These are phyloP conservation scores for Corvus cornix DNA, from an alignment of 2,113 vertebrate genomes.

Conservation along the genomic window DNA sequence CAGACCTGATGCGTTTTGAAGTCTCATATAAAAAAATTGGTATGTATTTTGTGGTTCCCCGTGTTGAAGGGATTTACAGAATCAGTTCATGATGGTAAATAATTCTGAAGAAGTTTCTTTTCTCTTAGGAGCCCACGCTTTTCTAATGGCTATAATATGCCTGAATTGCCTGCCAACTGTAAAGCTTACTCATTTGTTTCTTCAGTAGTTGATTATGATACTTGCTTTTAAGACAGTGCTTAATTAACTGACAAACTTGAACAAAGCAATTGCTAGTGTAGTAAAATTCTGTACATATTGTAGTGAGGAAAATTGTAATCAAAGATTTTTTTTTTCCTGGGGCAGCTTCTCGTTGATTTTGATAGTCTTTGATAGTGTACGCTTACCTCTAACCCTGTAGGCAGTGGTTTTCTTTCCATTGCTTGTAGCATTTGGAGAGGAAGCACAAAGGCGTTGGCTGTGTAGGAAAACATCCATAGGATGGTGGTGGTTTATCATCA, in stretches of 20 bases:
- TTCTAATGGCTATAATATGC: neutral
- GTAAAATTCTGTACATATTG: neutral
- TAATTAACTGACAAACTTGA: neutral
- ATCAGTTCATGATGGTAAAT: neutral
- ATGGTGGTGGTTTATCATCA: neutral
- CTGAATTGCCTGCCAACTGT: neutral
- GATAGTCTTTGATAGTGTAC: neutral
- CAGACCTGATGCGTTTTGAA: neutral
- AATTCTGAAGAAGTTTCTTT: neutral
- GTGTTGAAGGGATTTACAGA: neutral
- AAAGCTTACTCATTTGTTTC: neutral
- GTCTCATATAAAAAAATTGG: neutral
- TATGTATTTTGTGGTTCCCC: neutral
- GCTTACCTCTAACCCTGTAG: neutral
- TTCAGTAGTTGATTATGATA: neutral
- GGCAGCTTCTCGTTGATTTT: neutral
- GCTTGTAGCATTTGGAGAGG: neutral
- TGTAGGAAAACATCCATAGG: neutral
- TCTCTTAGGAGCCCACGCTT: neutral
- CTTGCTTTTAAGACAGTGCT: neutral
- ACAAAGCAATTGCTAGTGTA: neutral
- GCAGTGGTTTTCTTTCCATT: neutral
- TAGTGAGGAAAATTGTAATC: neutral
- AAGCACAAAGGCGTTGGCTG: neutral
- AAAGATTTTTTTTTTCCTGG: neutral